Base-by-base conservation (phyloP, 2,888 invertebrate species). In the Aricia artaxerxes region DNA sequence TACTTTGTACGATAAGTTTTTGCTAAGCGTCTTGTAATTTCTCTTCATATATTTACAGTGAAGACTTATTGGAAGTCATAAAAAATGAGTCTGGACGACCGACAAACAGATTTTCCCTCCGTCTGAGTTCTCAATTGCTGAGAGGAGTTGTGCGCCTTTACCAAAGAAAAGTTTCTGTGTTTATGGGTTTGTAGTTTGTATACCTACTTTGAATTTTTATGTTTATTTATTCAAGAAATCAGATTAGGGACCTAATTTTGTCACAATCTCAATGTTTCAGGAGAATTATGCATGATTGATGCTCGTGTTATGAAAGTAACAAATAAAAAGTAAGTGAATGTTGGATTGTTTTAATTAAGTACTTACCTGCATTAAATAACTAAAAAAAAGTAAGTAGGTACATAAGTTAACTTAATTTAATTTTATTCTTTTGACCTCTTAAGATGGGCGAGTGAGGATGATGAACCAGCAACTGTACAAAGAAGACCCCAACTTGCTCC, bases 91-190 rank as follows among this genome's bases (percentile, higher is more conserved):
- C 94, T 0, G 93, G 94, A 1, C 89, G 89, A 3, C 88, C 91
- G 4, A 81, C 86, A 9, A 88, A 89, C 53, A 88, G 93, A 80
- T 94, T 93, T 84, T 94, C 94, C 1, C 86, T 94, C 24, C 89
- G 94, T 0, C 86, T 94, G 49, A 93, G 92, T 82, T 93, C 93
- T 24, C 92, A 93, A 81, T 85, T 94, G 31, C 84, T 93, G 84
- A 86, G 92, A 24, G 94, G 94, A 0, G 84, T 94, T 77, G 91
- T 89, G 2, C 87, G 92, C 80, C 84, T 94, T 38, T 93, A 93
- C 81, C 90, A 92, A 80, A 88, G 86, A 81, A 92, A 94, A 87
- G 91, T 88, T 31, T 85, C 86, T 1, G 82, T 89, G 16, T 87
- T 90, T 49, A 80, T 92, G 80, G 86, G 94, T 93, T 85, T 85